phyloP scores from a whole-genome alignment of 2,888 invertebrate genomes.

The Plagiodera versicolora region DNA sequence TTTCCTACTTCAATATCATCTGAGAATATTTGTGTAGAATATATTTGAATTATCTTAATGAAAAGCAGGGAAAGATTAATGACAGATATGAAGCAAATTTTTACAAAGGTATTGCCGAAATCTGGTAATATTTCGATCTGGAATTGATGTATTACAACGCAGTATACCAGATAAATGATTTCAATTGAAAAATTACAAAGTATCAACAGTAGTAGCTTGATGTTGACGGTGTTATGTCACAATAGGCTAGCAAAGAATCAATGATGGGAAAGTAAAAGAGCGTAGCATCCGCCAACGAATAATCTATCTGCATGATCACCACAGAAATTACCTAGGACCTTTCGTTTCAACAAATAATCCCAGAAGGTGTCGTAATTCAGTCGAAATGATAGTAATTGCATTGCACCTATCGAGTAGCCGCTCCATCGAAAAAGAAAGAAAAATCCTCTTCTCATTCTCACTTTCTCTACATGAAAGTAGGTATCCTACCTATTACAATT shows the following conservation, averaged over 20 bases:
- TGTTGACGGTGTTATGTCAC: slow-evolving; percentile 4
- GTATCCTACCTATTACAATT: background rate
- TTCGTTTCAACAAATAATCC: slow-evolving; percentile 53
- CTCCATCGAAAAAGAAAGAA: slow-evolving; percentile 5
- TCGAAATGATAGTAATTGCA: background rate
- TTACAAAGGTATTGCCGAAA: too few species aligned
- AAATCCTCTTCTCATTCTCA: background rate
- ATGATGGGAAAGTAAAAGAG: slow-evolving; percentile 44
- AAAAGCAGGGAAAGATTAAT: too few species aligned
- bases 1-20: too few species aligned
- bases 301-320: background rate
- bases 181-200: background rate
- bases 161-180: background rate
- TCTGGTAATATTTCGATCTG: too few species aligned
- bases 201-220: background rate
- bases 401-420: slow-evolving; percentile 3
- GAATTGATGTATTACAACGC: too few species aligned
- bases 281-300: background rate
- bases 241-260: background rate
- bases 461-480: background rate
- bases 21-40: too few species aligned
- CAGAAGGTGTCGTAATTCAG: slow-evolving; percentile 59
- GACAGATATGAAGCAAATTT: too few species aligned
- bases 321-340: background rate
- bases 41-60: too few species aligned